A percentile compares a stretch with the other conserved stretches of the same genome.
Evolutionary conservation across 2,888 invertebrate species (phyloP).

Genomic region (Drosophila testacea): DNA sequence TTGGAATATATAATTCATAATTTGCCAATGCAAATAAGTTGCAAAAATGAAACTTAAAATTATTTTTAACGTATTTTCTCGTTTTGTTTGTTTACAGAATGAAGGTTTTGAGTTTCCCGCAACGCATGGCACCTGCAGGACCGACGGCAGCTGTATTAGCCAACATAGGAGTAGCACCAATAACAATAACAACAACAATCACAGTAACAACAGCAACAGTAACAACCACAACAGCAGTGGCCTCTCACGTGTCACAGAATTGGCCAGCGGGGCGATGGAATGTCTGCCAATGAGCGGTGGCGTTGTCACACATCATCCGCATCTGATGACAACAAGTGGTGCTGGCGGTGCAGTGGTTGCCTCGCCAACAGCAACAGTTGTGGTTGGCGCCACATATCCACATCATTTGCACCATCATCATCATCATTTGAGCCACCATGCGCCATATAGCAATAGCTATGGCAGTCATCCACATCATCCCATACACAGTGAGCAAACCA

Average conservation of each 20-base stretch:
- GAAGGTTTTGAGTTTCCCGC: slow-evolving; percentile 72
- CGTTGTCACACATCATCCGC: slow-evolving; percentile 66
- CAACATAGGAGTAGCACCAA: slow-evolving; percentile 52
- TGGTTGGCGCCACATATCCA: slow-evolving; percentile 80
- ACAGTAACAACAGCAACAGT: slow-evolving; percentile 39
- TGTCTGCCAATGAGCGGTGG: slow-evolving; percentile 90
- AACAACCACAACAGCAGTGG: slow-evolving; percentile 47
- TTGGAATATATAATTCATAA: neutral
- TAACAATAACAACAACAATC: slow-evolving; percentile 38
- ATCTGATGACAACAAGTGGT: slow-evolving; percentile 58
- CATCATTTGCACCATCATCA: slow-evolving; percentile 82
- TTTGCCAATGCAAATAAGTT: neutral
- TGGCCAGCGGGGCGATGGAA: slow-evolving; percentile 88
- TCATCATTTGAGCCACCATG: slow-evolving; percentile 79
- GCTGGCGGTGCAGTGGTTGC: slow-evolving; percentile 48
- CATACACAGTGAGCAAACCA: slow-evolving; percentile 93
- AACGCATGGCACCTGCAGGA: slow-evolving; percentile 71
- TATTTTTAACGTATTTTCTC: neutral
- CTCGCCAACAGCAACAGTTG: slow-evolving; percentile 74
- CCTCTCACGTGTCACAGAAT: slow-evolving; percentile 52
- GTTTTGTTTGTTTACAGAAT: slow-evolving; percentile 65
- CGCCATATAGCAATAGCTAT: slow-evolving; percentile 80
- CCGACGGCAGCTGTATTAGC: slow-evolving; percentile 64
- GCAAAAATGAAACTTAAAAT: neutral
- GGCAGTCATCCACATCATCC: slow-evolving; percentile 89